phyloP scores from a whole-genome alignment of 92 coral and sea anemone species.

The Epizoanthus rinbou region DNA sequence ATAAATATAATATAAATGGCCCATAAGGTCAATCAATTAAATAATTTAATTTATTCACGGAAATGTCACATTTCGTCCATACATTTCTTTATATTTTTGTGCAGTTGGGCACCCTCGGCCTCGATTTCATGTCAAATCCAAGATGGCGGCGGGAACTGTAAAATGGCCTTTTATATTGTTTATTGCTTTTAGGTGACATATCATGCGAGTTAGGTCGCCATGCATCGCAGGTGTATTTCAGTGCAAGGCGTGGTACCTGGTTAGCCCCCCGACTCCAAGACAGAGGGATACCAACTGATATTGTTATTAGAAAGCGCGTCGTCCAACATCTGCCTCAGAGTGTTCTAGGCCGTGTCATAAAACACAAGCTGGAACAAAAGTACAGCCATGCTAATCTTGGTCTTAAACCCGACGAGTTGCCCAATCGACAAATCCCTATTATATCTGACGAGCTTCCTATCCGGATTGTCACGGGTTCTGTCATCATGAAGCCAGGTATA shows the following conservation, averaged over 20 bases:
- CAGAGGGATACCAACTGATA: slow-evolving; percentile 75
- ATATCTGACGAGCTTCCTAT: slow-evolving; percentile 86
- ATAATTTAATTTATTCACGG: no score
- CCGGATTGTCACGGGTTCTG: slow-evolving; percentile 79
- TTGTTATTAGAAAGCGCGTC: slow-evolving; percentile 32
- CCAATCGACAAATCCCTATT: slow-evolving; percentile 33
- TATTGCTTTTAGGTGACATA: slow-evolving; percentile 69
- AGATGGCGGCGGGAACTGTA: no score
- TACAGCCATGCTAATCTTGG: slow-evolving; percentile 70
- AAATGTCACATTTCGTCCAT: no score
- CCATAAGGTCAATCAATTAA: no score
- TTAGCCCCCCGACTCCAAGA: slow-evolving; percentile 60
- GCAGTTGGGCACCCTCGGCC: no score
- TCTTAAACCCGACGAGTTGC: slow-evolving; percentile 45
- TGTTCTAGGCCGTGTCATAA: slow-evolving; percentile 21
- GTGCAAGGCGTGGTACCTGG: slow-evolving; percentile 78
- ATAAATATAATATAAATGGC: no score
- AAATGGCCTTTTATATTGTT: no score
- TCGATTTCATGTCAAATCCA: no score
- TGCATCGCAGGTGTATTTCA: slow-evolving; percentile 86
- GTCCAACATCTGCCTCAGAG: slow-evolving; percentile 43
- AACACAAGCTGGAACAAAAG: slow-evolving; percentile 31
- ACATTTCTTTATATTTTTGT: no score
- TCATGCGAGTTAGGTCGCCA: slow-evolving; percentile 87
- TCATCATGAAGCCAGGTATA: slow-evolving; percentile 66